Conservation (phyloP, 2,113 vertebrate genomes). For the Petroica traversi region DNA sequence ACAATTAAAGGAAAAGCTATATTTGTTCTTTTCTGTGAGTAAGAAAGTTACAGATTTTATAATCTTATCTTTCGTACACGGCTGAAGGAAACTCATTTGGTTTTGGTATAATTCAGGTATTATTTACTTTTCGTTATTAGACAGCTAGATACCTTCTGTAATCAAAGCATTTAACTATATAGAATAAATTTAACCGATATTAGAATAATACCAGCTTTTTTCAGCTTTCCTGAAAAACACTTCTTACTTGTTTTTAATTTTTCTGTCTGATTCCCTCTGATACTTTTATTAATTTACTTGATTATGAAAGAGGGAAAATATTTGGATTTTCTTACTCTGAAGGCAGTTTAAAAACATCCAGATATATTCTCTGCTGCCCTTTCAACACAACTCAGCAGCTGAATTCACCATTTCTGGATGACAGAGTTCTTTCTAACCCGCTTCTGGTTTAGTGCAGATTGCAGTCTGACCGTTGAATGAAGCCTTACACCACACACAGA, state of each 20-base stretch:
- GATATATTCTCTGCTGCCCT: background rate
- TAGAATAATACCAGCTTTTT: background rate
- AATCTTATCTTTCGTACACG: background rate
- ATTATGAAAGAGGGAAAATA: background rate
- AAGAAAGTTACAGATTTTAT: background rate
- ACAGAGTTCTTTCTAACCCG: background rate
- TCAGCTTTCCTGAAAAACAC: background rate
- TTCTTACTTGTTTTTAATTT: background rate
- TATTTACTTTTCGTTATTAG: background rate
- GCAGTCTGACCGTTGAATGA: background rate
- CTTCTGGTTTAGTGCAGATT: background rate
- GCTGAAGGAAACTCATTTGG: background rate
- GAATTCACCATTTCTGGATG: background rate
- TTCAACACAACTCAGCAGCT: background rate
- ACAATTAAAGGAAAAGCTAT: background rate
- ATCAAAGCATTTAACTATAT: background rate
- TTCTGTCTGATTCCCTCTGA: background rate
- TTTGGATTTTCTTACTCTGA: background rate
- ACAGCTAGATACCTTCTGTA: background rate
- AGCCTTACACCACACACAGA: background rate
- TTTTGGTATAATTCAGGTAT: background rate
- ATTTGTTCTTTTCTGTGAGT: background rate
- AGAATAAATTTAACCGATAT: background rate
- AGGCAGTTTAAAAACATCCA: background rate
- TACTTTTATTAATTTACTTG: background rate